Conservation (phyloP, 2,888 invertebrate species). For the Ochlodes sylvanus region DNA sequence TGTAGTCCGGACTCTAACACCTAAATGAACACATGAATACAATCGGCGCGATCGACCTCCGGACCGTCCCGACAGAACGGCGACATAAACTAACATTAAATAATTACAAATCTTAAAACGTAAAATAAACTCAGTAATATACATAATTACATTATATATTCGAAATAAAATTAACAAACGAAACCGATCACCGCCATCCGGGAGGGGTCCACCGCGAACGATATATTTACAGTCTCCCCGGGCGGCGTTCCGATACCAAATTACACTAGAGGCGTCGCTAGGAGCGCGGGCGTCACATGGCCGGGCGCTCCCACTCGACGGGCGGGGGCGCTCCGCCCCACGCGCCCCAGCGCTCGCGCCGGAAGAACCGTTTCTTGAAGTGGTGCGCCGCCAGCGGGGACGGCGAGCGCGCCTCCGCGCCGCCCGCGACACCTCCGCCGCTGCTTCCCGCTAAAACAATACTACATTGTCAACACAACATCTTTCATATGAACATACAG, state of each 20-base stretch:
- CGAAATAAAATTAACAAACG: constrained; percentile 73
- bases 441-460: constrained; percentile 40
- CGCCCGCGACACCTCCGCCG: constrained; percentile 64
- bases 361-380: constrained; percentile 94
- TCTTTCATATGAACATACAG: too few species aligned
- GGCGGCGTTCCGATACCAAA: constrained; percentile 40
- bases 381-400: constrained; percentile 80
- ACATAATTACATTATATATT: constrained; percentile 85
- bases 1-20: constrained; percentile 80
- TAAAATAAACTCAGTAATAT: constrained; percentile 83
- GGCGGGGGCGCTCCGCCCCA: constrained; percentile 75
- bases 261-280: constrained; percentile 45
- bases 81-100: constrained; percentile 72
- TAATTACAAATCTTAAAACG: constrained; percentile 80
- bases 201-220: constrained; percentile 33
- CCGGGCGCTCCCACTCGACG: constrained; percentile 79
- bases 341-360: constrained; percentile 88
- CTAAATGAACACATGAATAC: constrained; percentile 85
- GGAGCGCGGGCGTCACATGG: constrained; percentile 70
- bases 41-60: constrained; percentile 62
- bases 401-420: constrained; percentile 72
- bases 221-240: constrained; percentile 29
- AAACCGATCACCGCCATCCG: constrained; percentile 57
- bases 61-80: constrained; percentile 61
- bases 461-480: neutral